A percentile compares a stretch with the other conserved stretches of the same genome.
Conservation (phyloP, 2,888 invertebrate genomes). For the Strigamia transsilvanica region DNA sequence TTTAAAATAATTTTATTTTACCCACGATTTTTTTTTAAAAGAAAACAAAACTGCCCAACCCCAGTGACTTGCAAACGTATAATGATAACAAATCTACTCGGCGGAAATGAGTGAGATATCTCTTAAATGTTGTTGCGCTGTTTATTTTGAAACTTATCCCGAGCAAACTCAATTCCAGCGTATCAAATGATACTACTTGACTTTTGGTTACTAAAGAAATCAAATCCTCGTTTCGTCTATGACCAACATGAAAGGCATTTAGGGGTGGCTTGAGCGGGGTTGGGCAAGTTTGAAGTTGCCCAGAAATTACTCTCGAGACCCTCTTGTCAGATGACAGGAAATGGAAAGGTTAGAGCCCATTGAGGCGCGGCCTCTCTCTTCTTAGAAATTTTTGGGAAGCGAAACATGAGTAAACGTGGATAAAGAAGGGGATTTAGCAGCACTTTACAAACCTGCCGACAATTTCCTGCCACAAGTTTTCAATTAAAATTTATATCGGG, state of each 20-base stretch:
- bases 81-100: background rate
- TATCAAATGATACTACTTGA: background rate
- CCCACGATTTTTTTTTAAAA: too few relatives aligned
- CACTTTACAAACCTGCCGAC: background rate
- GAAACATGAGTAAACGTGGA: background rate
- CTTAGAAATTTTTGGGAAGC: background rate
- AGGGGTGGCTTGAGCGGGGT: background rate
- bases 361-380: background rate
- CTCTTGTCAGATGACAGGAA: conserved; percentile 1
- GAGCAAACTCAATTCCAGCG: background rate
- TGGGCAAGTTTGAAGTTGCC: background rate
- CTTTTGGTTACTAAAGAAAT: background rate
- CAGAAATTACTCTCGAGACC: background rate
- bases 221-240: background rate
- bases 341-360: background rate
- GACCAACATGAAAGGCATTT: background rate
- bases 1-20: background rate
- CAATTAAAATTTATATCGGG: background rate
- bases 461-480: background rate
- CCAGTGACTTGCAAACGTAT: background rate
- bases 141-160: background rate
- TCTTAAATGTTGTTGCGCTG: background rate
- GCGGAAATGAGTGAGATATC: conserved; percentile 1
- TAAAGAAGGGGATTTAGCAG: background rate
- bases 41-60: background rate